Percentiles rank a stretch among this genome's conserved stretches.
phyloP scores from a whole-genome alignment of 2,888 invertebrate species.

The Drosophila anceps region DNA sequence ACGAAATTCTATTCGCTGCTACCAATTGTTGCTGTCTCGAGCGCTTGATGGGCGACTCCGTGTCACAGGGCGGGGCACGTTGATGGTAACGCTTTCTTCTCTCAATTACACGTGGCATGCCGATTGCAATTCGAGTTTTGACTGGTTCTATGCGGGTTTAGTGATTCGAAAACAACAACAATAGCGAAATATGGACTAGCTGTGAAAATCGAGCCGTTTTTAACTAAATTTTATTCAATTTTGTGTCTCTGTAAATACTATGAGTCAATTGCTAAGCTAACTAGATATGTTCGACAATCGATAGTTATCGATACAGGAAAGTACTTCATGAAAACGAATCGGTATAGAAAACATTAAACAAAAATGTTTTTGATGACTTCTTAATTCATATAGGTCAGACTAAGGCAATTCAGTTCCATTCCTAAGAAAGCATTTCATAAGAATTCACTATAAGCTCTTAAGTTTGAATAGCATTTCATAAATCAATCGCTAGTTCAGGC shows the following conservation, averaged over 20 bases:
- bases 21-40: background rate
- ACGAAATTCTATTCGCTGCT: background rate
- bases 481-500: constrained; percentile 8
- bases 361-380: background rate
- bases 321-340: no score
- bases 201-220: background rate
- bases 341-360: background rate
- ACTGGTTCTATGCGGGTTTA: background rate
- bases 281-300: background rate
- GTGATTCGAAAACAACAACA: background rate
- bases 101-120: background rate
- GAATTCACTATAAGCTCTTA: background rate
- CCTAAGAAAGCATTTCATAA: background rate
- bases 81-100: constrained; percentile 1
- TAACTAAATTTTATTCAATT: background rate
- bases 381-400: background rate
- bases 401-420: background rate
- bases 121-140: background rate
- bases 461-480: constrained; percentile 12
- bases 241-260: background rate
- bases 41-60: constrained; percentile 8
- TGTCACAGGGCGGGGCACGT: background rate
- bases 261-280: background rate
- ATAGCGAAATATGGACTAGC: background rate
- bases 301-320: no score